Conservation (phyloP, 2,113 vertebrate genomes). For the Lamprologus callipterus region DNA sequence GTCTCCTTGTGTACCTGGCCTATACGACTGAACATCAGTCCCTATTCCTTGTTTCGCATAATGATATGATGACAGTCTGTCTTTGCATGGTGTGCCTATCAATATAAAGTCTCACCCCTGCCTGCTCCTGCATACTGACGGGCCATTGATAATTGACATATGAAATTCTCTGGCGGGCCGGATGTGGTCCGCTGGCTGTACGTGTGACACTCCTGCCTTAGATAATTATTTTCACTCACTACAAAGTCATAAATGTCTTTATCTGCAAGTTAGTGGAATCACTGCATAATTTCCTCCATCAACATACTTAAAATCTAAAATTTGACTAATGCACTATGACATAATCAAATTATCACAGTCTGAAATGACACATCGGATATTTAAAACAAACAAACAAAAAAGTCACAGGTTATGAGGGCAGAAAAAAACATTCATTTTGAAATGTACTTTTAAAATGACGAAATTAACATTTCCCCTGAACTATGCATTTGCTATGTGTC, state of each 20-base stretch:
- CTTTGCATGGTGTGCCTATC: not conserved
- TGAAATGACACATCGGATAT: not conserved
- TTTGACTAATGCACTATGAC: not conserved
- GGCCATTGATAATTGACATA: not conserved
- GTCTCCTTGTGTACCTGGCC: not conserved
- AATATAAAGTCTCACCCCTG: not conserved
- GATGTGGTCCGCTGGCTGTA: not conserved
- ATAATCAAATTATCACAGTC: not conserved
- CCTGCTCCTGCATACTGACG: not conserved
- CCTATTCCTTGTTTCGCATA: not conserved
- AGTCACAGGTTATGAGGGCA: not conserved
- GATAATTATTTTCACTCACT: not conserved
- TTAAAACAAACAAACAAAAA: not conserved
- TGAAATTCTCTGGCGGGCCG: not conserved
- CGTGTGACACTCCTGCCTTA: not conserved
- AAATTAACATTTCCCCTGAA: not conserved
- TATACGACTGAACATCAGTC: not conserved
- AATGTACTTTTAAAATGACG: not conserved
- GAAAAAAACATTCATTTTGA: slow-evolving; percentile 15
- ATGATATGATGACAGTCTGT: not conserved
- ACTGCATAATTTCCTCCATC: not conserved
- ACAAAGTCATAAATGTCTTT: not conserved
- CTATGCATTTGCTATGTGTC: not conserved
- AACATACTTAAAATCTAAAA: not conserved
- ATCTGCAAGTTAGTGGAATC: not conserved